These are phyloP conservation scores for Cygnus buccinator DNA, from an alignment of 2,113 vertebrate species.

Conservation along the genomic window DNA sequence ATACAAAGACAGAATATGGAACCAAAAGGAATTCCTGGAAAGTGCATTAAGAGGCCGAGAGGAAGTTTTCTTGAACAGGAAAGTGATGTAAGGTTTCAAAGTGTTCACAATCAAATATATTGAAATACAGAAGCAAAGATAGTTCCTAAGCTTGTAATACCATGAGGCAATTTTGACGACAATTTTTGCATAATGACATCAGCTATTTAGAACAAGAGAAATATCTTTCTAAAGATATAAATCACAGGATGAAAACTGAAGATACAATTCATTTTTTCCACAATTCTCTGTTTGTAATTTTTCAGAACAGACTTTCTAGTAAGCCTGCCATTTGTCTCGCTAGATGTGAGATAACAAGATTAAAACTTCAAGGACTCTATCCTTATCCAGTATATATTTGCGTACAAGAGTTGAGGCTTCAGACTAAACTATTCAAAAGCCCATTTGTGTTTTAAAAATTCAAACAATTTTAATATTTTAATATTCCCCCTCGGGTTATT, in stretches of 20 bases:
- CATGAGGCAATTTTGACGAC: neutral
- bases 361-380: constrained; percentile 34
- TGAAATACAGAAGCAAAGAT: neutral
- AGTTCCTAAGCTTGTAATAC: neutral
- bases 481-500: constrained; percentile 53
- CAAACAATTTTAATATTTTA: constrained; percentile 66
- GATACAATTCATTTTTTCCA: neutral
- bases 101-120: neutral
- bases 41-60: neutral
- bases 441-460: constrained; percentile 62
- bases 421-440: constrained; percentile 47
- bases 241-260: neutral
- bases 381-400: constrained; percentile 1
- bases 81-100: neutral
- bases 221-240: neutral
- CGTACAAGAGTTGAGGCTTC: constrained; percentile 2
- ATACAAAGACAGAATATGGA: neutral
- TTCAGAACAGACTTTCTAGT: neutral
- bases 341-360: constrained; percentile 22
- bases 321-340: constrained; percentile 11
- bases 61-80: neutral
- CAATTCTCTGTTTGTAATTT: neutral
- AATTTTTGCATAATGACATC: neutral
- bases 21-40: neutral
- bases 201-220: neutral